Evolutionary conservation across 2,888 invertebrate genomes (phyloP).

Genomic region (Rhopalosiphum nymphaeae): DNA sequence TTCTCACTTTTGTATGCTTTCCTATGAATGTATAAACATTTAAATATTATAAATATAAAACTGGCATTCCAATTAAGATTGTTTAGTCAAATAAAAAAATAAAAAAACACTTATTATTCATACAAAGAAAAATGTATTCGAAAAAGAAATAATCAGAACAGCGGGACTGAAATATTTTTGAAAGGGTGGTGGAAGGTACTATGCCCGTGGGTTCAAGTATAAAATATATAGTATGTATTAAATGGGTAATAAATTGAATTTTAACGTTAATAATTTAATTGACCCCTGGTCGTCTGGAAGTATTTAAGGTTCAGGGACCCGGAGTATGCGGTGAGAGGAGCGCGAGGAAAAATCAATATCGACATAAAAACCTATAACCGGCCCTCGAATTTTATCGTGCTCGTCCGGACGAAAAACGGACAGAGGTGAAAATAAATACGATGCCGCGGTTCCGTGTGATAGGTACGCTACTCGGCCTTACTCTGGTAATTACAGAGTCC

Average conservation of each 20-base stretch:
- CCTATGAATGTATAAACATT: no score
- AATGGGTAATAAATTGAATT: conserved; percentile 37
- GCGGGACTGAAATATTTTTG: neutral
- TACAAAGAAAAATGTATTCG: neutral
- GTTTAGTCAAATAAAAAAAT: neutral
- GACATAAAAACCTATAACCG: conserved; percentile 1
- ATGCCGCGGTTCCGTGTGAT: neutral
- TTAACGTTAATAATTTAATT: conserved; percentile 29
- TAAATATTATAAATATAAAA: neutral
- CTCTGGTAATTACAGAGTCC: neutral
- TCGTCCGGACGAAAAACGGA: neutral
- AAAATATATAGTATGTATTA: neutral
- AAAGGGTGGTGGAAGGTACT: neutral
- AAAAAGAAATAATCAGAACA: neutral
- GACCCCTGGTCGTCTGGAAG: neutral
- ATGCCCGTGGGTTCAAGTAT: neutral
- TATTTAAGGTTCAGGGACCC: neutral
- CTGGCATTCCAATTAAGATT: neutral
- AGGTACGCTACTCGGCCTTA: neutral
- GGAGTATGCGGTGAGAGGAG: neutral
- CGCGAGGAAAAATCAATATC: conserved; percentile 35
- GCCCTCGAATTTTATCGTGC: neutral
- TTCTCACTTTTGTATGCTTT: neutral
- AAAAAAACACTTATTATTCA: neutral
- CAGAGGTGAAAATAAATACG: neutral